Conservation (phyloP, 2,888 invertebrate species). For the Oxyteleia sp. region DNA sequence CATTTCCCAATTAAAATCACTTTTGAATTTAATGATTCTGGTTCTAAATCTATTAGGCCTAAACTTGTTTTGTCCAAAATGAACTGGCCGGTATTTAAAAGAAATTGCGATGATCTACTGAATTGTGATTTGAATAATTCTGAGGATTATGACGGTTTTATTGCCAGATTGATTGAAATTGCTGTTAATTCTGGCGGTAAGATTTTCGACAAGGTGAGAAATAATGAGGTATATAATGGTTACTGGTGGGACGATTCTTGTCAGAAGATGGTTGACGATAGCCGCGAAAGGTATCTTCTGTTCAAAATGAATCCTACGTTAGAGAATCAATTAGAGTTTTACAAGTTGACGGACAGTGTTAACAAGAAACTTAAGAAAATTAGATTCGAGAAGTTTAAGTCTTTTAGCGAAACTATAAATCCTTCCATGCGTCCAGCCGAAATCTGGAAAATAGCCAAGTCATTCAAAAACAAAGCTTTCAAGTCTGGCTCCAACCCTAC, state of each 20-base stretch:
- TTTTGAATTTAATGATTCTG: background rate
- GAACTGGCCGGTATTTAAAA: background rate
- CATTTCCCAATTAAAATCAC: background rate
- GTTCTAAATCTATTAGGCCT: background rate
- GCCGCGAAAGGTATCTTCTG: background rate
- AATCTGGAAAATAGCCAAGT: background rate
- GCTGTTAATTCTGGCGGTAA: background rate
- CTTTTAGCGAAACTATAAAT: background rate
- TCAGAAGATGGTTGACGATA: background rate
- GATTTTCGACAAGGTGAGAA: background rate
- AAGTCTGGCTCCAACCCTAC: too few species aligned
- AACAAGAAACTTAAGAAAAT: background rate
- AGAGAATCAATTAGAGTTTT: background rate
- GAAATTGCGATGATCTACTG: background rate
- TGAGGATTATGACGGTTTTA: background rate
- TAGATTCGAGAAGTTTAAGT: background rate
- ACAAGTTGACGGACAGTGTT: background rate
- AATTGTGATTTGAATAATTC: background rate
- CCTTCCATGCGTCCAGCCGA: background rate
- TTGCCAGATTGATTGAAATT: background rate
- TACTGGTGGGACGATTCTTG: background rate
- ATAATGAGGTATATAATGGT: background rate
- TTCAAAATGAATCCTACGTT: background rate
- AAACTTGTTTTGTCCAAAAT: background rate
- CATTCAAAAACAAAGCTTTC: too few species aligned